Conservation (phyloP, 2,888 invertebrate genomes). For the Macaria notata region DNA sequence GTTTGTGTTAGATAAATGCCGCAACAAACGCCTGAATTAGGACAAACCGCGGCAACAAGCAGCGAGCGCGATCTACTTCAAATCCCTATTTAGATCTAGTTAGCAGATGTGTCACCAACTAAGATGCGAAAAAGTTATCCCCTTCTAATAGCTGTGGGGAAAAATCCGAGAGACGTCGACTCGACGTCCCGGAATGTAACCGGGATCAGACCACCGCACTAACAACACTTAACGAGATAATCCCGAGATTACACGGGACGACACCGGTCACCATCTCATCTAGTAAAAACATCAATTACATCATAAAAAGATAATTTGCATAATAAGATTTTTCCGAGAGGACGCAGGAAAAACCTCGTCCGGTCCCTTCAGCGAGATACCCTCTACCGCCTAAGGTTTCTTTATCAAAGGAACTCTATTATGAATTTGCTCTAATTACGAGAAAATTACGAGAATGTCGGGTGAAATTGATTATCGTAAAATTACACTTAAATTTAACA, state of each 20-base stretch:
- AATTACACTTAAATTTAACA: conserved; percentile 5
- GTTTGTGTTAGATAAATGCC: too few relatives aligned
- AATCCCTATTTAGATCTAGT: conserved; percentile 31
- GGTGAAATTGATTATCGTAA: conserved; percentile 8
- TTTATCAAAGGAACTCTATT: conserved; percentile 11
- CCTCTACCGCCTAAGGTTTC: conserved; percentile 4
- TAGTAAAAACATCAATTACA: conserved; percentile 35
- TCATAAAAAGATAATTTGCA: conserved; percentile 24
- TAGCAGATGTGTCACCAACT: conserved; percentile 28
- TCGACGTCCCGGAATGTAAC: conserved; percentile 30
- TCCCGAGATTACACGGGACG: conserved; percentile 58
- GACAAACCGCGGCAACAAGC: not conserved
- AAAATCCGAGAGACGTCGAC: conserved; percentile 43
- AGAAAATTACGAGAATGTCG: conserved; percentile 9
- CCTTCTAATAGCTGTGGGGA: conserved; percentile 37
- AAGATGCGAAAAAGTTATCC: conserved; percentile 31
- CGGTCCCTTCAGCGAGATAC: conserved; percentile 3
- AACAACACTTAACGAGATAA: conserved; percentile 57
- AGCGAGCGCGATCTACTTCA: conserved; percentile 17
- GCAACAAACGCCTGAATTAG: not conserved
- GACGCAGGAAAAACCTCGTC: conserved; percentile 1
- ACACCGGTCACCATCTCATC: conserved; percentile 44
- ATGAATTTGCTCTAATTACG: conserved; percentile 10
- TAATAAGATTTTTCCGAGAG: conserved; percentile 19
- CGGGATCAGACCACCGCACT: conserved; percentile 39